phyloP scores from a whole-genome alignment of 1,140 invertebrate species.

The Carposina sasakii region DNA sequence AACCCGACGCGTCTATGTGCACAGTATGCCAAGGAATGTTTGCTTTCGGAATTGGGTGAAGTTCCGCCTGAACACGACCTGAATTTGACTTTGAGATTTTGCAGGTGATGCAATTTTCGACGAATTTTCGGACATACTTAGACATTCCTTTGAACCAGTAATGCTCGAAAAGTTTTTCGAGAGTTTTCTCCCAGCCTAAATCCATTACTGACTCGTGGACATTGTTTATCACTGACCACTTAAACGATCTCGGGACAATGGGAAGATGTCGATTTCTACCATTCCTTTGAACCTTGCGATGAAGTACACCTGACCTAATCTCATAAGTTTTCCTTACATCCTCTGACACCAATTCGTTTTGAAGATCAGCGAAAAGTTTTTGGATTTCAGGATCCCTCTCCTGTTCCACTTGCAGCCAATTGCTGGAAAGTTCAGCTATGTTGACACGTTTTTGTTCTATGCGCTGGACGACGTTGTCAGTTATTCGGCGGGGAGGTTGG shows the following conservation, averaged over 20 bases:
- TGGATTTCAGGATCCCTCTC: constrained; percentile 10
- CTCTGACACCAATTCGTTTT: constrained; percentile 12
- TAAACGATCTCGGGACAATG: constrained; percentile 14
- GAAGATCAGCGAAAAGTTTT: neutral
- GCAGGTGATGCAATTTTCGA: constrained; percentile 26
- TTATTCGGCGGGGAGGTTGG: no score
- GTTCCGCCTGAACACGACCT: constrained; percentile 25
- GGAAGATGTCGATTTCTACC: no score
- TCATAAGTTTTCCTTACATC: no score
- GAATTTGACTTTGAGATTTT: constrained; percentile 20
- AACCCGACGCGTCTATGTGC: constrained; percentile 29
- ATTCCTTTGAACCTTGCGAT: no score
- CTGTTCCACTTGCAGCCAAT: no score
- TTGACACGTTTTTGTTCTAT: constrained; percentile 15
- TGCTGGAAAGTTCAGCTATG: constrained; percentile 10
- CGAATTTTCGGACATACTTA: constrained; percentile 18
- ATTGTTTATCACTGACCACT: constrained; percentile 17
- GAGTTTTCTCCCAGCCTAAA: constrained; percentile 35
- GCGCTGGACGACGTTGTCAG: no score
- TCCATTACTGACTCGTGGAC: constrained; percentile 19
- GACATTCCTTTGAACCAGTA: constrained; percentile 20
- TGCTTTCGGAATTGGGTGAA: constrained; percentile 30
- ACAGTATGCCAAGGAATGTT: constrained; percentile 24
- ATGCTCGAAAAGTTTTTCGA: constrained; percentile 21
- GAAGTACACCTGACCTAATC: no score